Percentiles rank a stretch among this genome's conserved stretches.
Conservation (phyloP, 1,140 invertebrate genomes). For the Temnothorax nylanderi region DNA sequence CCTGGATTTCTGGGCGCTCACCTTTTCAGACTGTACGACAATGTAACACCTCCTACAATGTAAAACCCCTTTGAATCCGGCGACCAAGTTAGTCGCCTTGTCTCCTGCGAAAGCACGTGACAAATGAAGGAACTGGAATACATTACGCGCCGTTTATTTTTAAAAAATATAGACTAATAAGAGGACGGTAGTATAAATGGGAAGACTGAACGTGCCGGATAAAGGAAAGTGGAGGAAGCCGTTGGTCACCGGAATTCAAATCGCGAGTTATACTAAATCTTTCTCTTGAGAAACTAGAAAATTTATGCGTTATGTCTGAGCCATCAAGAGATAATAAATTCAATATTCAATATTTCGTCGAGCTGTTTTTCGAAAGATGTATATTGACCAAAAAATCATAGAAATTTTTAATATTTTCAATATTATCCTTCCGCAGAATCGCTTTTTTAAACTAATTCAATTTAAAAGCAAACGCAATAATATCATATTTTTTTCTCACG, state of each 20-base stretch:
- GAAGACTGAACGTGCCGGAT: constrained; percentile 4
- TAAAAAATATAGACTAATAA: constrained; percentile 71
- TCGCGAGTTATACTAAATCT: constrained; percentile 50
- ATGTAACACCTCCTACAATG: constrained; percentile 31
- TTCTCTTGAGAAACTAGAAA: constrained; percentile 17
- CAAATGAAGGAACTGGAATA: constrained; percentile 70
- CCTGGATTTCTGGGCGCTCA: constrained; percentile 22
- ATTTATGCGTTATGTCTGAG: neutral
- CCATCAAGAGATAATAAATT: neutral
- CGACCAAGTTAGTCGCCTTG: neutral
- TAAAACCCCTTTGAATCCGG: constrained; percentile 61
- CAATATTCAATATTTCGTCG: neutral
- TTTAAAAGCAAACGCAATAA: neutral
- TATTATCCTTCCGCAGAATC: neutral
- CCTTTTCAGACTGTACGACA: constrained; percentile 58
- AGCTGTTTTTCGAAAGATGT: neutral
- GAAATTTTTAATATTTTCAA: neutral
- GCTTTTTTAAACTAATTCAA: neutral
- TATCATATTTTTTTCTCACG: neutral
- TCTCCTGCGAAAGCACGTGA: constrained; percentile 51
- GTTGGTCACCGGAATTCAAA: constrained; percentile 48
- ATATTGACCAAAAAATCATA: neutral
- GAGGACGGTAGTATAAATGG: constrained; percentile 56
- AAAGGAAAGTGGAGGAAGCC: constrained; percentile 55
- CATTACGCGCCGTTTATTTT: constrained; percentile 67